These are phyloP conservation scores for Cryptotermes secundus DNA, from an alignment of 1,140 invertebrate genomes.

Conservation along the genomic window DNA sequence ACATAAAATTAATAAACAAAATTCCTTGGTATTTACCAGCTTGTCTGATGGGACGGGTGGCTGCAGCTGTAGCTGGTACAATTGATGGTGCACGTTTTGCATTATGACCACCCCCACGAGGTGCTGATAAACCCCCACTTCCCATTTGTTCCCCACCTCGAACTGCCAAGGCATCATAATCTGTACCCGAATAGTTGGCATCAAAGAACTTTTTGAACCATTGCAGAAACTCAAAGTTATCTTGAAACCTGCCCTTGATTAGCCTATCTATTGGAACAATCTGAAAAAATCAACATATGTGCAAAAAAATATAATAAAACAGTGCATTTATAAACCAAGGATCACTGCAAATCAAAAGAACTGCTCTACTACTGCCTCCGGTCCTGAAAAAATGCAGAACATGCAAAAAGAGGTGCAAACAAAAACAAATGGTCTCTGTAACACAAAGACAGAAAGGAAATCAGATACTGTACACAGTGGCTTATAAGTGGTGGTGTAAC, in stretches of 20 bases:
- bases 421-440: neutral
- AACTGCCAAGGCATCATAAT: conserved; percentile 86
- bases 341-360: conserved; percentile 31
- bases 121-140: conserved; percentile 57
- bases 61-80: conserved; percentile 44
- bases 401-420: neutral
- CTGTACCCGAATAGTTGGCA: conserved; percentile 91
- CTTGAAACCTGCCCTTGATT: conserved; percentile 94
- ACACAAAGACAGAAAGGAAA: no score
- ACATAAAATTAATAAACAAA: conserved; percentile 23
- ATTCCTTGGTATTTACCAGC: conserved; percentile 50
- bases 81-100: conserved; percentile 47
- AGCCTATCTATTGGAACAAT: conserved; percentile 85
- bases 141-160: conserved; percentile 83
- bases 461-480: no score
- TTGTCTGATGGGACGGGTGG: conserved; percentile 45
- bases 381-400: neutral
- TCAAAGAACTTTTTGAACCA: conserved; percentile 99
- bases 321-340: neutral
- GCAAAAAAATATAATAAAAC: conserved; percentile 32
- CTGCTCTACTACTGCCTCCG: neutral
- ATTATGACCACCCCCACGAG: conserved; percentile 49
- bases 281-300: conserved; percentile 52
- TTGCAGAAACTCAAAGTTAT: conserved; percentile 99
- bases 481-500: no score